Base-by-base conservation (phyloP, 2,113 vertebrate species). In the Centropristis striata region DNA sequence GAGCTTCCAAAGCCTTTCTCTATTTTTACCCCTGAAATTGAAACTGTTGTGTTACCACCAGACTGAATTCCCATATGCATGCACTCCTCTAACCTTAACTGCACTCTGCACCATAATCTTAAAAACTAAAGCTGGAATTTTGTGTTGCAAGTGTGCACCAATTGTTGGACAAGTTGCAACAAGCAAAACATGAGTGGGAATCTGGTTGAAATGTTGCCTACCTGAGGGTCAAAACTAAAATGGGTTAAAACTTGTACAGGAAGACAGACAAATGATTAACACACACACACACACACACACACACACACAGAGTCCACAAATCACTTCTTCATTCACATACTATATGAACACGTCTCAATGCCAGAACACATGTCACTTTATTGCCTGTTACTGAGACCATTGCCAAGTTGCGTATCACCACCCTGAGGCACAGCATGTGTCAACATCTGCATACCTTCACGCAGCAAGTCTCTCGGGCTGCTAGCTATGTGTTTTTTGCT, bases 381-480 rank as follows among this genome's bases (percentile, higher is more conserved):
- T 25, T 69, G 84, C 55, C 71, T 77, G 63, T 66, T 57, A 36
- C 63, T 2, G 55, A 80, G 80, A 4, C 54, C 61, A 1, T 4
- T 84, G 82, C 84, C 86, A 83, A 86, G 82, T 47, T 65, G 78
- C 42, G 53, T 67, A 84, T 90, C 80, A 77, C 50, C 74, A 9
- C 63, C 92, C 85, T 0, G 20, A 81, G 88, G 88, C 81, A n/a
- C 71, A 76, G 78, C 85, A 54, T 79, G 83, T 84, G 88, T 90
- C 86, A 80, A 90, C 87, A 87, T 87, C 86, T 89, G 92, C 87
- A 85, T 85, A 79, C 80, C 85, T 86, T 89, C 80, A 85, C 39
- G 32, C 85, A 70, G 55, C 70, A 46, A 65, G 84, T 54, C 82
- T 86, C 75, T 16, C 51, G 80, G 65, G 75, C 82, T 84, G 39